phyloP scores from a whole-genome alignment of 2,113 vertebrate species.

The Bujurquina vittata region DNA sequence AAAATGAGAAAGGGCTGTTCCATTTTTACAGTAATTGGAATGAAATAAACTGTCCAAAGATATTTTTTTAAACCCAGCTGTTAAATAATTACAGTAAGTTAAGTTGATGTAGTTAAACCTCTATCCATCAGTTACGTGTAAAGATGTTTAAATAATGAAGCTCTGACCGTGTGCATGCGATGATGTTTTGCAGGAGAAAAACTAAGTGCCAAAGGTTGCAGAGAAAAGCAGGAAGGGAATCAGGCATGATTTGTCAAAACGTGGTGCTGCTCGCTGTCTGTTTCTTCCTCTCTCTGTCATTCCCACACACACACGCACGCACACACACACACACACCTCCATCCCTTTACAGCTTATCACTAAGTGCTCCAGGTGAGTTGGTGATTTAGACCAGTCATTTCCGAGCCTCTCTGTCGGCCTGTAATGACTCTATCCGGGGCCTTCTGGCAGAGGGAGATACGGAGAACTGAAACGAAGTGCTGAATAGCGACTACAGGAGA shows the following conservation, averaged over 20 bases:
- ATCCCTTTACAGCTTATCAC: conserved; percentile 53
- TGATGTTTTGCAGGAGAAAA: not conserved
- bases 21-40: not conserved
- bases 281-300: not conserved
- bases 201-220: not conserved
- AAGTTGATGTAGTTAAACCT: not conserved
- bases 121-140: not conserved
- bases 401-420: conserved; percentile 37
- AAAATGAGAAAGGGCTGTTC: not conserved
- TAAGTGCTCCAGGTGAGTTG: conserved; percentile 66
- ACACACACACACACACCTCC: not conserved
- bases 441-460: conserved; percentile 64
- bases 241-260: conserved; percentile 23
- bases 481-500: conserved; percentile 47
- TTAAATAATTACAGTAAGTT: not conserved
- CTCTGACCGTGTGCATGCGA: not conserved
- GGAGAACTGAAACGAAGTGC: conserved; percentile 45
- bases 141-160: not conserved
- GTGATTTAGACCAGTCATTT: conserved; percentile 73
- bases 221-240: conserved; percentile 17
- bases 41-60: not conserved
- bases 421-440: conserved; percentile 58
- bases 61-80: not conserved
- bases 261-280: not conserved
- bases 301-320: not conserved